Evolutionary conservation across 2,888 invertebrate species (phyloP).

Genomic region (Lithophane semibrunnea): DNA sequence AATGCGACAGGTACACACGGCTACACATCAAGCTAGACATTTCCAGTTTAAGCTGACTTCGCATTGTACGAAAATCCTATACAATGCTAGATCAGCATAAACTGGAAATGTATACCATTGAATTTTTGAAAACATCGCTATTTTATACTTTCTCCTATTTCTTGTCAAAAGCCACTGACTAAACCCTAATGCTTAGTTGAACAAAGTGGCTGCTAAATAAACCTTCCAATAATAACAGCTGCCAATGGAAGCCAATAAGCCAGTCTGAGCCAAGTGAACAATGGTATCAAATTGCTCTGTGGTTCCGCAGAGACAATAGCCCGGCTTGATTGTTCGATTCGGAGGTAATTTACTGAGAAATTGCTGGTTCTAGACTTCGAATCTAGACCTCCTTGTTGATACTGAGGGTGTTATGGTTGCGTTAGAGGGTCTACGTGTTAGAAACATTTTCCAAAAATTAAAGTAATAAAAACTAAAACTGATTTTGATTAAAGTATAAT

Average conservation of each 20-base stretch:
- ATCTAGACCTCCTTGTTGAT: neutral
- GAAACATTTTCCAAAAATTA: neutral
- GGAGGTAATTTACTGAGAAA: conserved; percentile 23
- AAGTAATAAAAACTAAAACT: too few relatives aligned
- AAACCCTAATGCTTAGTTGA: neutral
- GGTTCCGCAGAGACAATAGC: conserved; percentile 27
- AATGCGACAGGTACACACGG: neutral
- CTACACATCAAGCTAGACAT: too few relatives aligned
- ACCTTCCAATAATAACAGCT: neutral
- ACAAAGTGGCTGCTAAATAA: conserved; percentile 3
- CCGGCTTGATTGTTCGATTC: conserved; percentile 18
- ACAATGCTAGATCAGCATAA: too few relatives aligned
- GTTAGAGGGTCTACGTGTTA: neutral
- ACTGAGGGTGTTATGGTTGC: neutral
- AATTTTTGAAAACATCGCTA: neutral
- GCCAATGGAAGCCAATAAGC: conserved; percentile 8
- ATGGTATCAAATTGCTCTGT: conserved; percentile 34
- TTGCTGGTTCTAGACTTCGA: neutral
- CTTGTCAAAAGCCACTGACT: neutral
- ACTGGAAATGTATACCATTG: neutral
- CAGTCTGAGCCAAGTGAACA: conserved; percentile 29
- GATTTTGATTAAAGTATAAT: too few relatives aligned
- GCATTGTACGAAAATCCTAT: too few relatives aligned
- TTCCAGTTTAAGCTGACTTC: too few relatives aligned
- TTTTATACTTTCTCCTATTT: neutral